These are phyloP conservation scores for Cistogaster globosa DNA, from an alignment of 2,888 invertebrate species.

Conservation along the genomic window DNA sequence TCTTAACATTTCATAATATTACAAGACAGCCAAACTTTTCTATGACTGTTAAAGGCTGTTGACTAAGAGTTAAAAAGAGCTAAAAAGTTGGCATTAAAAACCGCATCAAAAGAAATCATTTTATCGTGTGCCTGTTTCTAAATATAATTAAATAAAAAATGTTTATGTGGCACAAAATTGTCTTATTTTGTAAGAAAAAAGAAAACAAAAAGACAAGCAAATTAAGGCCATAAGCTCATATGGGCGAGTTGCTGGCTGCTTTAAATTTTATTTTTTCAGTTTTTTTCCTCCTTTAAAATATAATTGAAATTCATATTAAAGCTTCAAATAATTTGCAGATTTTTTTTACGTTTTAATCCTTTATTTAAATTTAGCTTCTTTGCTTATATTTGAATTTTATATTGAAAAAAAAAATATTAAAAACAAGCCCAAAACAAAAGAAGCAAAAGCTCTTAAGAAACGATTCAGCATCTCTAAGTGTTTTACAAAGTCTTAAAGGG, in stretches of 20 bases:
- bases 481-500: slow-evolving; percentile 68
- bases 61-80: slow-evolving; percentile 13
- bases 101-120: slow-evolving; percentile 72
- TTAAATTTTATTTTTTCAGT: background rate
- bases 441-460: slow-evolving; percentile 66
- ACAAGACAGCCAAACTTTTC: slow-evolving; percentile 58
- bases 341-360: slow-evolving; percentile 23
- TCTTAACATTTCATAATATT: slow-evolving; percentile 20
- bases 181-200: slow-evolving; percentile 32
- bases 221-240: slow-evolving; percentile 54
- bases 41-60: slow-evolving; percentile 49
- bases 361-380: slow-evolving; percentile 17
- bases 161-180: background rate
- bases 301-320: slow-evolving; percentile 17
- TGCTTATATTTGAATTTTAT: slow-evolving; percentile 59
- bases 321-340: background rate
- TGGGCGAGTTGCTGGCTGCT: slow-evolving; percentile 23
- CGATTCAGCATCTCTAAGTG: slow-evolving; percentile 67
- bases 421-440: background rate
- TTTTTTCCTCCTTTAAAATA: slow-evolving; percentile 23
- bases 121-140: slow-evolving; percentile 75
- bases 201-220: slow-evolving; percentile 26
- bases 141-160: slow-evolving; percentile 47
- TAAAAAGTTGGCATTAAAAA: slow-evolving; percentile 65
- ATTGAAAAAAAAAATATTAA: slow-evolving; percentile 25